A percentile compares a stretch with the other conserved stretches of the same genome.
Conservation (phyloP, 2,113 vertebrate genomes). For the Strigops habroptila region DNA sequence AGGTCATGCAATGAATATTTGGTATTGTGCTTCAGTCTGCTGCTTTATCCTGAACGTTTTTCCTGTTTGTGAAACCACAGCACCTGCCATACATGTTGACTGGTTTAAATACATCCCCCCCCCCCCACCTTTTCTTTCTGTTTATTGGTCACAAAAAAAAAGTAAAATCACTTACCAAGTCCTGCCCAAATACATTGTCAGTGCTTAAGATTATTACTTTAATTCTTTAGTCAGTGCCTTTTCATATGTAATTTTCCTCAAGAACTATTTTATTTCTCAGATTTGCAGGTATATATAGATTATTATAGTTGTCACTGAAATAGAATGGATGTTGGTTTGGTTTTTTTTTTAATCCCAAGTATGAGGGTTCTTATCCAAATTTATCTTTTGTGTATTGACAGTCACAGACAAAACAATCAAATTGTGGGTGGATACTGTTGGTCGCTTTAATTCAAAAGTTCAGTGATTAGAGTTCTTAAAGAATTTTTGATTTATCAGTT, state of each 20-base stretch:
- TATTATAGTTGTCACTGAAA: not conserved
- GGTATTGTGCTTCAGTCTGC: not conserved
- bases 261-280: not conserved
- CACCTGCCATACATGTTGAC: not conserved
- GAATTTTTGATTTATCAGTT: not conserved
- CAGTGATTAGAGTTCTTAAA: not conserved
- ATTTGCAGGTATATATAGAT: not conserved
- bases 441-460: not conserved
- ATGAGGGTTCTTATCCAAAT: not conserved
- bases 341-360: not conserved
- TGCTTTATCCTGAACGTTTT: not conserved
- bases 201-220: not conserved
- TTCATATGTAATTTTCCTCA: not conserved
- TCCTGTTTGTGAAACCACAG: not conserved
- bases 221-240: not conserved
- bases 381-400: not conserved
- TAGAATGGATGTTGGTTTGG: not conserved
- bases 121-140: not conserved
- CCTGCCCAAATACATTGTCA: not conserved
- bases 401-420: not conserved
- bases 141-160: not conserved
- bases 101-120: not conserved
- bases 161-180: not conserved
- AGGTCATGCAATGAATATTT: not conserved
- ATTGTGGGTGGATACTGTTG: not conserved